These are phyloP conservation scores for Crenichthys baileyi DNA, from an alignment of 2,797 vertebrate genomes.

Conservation along the genomic window DNA sequence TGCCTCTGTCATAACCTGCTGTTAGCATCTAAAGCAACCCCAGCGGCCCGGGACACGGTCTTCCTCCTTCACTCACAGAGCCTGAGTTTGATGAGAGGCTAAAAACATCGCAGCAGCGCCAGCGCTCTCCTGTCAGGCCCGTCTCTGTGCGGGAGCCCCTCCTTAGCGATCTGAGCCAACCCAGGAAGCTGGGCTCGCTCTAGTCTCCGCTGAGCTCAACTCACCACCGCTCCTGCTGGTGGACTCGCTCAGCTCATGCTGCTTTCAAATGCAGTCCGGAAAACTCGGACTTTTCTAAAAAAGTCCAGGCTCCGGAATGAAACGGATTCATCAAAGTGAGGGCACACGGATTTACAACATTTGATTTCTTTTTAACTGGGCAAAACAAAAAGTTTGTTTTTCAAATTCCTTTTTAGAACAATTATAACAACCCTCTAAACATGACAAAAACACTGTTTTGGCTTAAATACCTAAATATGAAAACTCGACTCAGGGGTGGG, in stretches of 20 bases:
- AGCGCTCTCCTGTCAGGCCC: not conserved
- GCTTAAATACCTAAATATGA: too few species aligned
- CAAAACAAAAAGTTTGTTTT: too few species aligned
- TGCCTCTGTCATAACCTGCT: slow-evolving; percentile 12
- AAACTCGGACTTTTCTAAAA: not conserved
- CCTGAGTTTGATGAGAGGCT: not conserved
- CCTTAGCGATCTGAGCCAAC: not conserved
- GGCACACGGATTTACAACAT: not conserved
- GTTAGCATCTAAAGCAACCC: slow-evolving; percentile 6
- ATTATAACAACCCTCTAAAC: too few species aligned
- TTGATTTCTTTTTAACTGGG: too few species aligned
- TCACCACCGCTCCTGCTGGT: slow-evolving; percentile 54
- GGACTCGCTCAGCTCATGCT: slow-evolving; percentile 16
- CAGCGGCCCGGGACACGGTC: not conserved
- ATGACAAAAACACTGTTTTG: too few species aligned
- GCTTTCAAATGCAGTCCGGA: slow-evolving; percentile 44
- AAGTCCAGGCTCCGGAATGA: too few species aligned
- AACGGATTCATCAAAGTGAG: too few species aligned
- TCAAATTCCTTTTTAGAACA: too few species aligned
- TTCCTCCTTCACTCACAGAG: not conserved
- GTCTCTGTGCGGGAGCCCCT: not conserved
- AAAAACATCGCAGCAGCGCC: slow-evolving; percentile 15
- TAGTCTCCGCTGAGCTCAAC: slow-evolving; percentile 1
- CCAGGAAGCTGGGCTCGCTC: slow-evolving; percentile 12
- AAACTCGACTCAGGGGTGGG: too few species aligned